phyloP scores from a whole-genome alignment of 1,140 invertebrate species.

The Penaeus indicus region DNA sequence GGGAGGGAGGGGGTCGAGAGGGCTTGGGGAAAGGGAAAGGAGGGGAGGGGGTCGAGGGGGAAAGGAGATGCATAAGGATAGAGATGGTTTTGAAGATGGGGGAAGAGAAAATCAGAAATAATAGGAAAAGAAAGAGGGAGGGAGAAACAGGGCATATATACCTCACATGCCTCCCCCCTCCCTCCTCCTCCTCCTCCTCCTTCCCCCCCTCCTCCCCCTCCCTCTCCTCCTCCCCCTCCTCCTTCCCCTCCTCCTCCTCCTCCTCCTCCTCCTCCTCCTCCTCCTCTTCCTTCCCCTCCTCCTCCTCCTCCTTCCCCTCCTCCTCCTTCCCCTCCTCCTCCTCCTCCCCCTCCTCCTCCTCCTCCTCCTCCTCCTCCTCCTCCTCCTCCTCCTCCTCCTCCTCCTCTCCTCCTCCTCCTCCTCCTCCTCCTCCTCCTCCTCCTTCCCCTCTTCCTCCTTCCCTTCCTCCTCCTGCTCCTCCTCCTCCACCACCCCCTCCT shows the following conservation, averaged over 20 bases:
- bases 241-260: too few species aligned
- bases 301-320: neutral
- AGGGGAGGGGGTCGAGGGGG: too few species aligned
- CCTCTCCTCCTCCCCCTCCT: neutral
- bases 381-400: neutral
- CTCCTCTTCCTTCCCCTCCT: neutral
- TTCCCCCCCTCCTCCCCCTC: slow-evolving; percentile 8
- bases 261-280: too few species aligned
- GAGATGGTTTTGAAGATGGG: too few species aligned
- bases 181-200: slow-evolving; percentile 8
- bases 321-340: neutral
- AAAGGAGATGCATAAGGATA: too few species aligned
- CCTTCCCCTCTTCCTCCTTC: neutral
- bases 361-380: neutral
- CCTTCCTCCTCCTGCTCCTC: neutral
- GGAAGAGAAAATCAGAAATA: too few species aligned
- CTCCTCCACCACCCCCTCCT: slow-evolving; percentile 1
- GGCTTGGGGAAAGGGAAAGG: too few species aligned
- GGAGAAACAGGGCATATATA: neutral
- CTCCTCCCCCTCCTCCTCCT: neutral
- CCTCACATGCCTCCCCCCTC: neutral
- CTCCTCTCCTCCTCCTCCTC: neutral
- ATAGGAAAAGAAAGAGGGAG: too few species aligned
- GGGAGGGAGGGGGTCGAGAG: too few species aligned
- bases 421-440: slow-evolving; percentile 3